These are phyloP conservation scores for Numida meleagris DNA, from an alignment of 2,113 vertebrate species.

Conservation along the genomic window DNA sequence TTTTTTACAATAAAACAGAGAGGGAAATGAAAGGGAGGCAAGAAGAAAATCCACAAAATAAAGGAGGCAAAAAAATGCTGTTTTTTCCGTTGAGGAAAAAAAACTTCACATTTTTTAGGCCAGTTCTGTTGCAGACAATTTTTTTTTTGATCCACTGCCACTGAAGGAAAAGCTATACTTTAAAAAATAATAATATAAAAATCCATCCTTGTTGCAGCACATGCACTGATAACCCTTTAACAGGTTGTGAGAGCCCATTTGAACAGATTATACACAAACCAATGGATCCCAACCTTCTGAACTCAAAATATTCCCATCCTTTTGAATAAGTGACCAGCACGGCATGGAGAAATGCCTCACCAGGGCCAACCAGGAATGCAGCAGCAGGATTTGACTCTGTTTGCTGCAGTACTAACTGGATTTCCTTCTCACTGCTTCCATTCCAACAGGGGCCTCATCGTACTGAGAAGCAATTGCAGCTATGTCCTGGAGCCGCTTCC, in stretches of 20 bases:
- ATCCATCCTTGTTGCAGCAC: neutral
- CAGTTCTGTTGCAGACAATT: neutral
- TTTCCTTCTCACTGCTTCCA: slow-evolving; percentile 28
- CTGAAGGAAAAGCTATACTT: neutral
- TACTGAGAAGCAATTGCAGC: slow-evolving; percentile 85
- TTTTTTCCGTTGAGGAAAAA: neutral
- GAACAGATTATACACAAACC: neutral
- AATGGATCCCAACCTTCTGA: neutral
- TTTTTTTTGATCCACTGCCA: neutral
- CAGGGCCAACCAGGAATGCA: neutral
- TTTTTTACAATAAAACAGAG: neutral
- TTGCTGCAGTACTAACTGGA: slow-evolving; percentile 2
- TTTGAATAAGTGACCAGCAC: neutral
- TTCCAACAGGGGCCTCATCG: slow-evolving; percentile 88
- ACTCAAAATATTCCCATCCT: neutral
- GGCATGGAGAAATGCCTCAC: neutral
- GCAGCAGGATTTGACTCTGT: neutral
- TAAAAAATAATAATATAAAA: neutral
- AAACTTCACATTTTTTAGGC: neutral
- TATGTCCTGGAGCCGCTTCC: slow-evolving; percentile 90
- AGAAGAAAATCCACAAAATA: neutral
- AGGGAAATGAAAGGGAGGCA: neutral
- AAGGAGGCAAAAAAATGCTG: neutral
- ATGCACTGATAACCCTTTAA: neutral
- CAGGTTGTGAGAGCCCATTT: neutral